phyloP scores from a whole-genome alignment of 2,888 invertebrate genomes.

The Amaurobius ferox region DNA sequence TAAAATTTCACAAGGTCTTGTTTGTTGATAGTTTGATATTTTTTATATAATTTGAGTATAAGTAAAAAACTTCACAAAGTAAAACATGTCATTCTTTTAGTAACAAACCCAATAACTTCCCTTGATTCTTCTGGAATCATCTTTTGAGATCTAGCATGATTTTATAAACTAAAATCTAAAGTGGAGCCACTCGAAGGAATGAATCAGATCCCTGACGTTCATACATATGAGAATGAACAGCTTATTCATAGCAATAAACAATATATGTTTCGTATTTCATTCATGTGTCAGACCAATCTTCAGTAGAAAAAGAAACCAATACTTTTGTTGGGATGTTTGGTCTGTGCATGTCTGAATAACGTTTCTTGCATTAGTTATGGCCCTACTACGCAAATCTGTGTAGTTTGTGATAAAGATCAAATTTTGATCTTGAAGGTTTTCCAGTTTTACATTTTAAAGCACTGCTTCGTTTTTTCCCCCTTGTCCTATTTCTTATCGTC shows the following conservation, averaged over 20 bases:
- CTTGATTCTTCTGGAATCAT: conserved; percentile 41
- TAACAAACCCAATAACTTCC: conserved; percentile 66
- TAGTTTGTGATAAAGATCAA: neutral
- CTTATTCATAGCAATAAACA: neutral
- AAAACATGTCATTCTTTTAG: conserved; percentile 18
- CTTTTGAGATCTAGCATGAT: conserved; percentile 34
- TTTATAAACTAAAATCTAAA: conserved; percentile 16
- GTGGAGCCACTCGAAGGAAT: conserved; percentile 54
- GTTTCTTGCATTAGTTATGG: neutral
- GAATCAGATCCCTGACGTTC: conserved; percentile 60
- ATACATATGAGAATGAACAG: conserved; percentile 1
- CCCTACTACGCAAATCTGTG: neutral
- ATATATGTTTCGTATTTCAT: neutral
- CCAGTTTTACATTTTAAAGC: neutral
- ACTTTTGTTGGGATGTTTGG: neutral
- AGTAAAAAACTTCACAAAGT: conserved; percentile 7
- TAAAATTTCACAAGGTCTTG: too few species aligned
- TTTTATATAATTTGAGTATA: neutral
- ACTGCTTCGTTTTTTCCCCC: neutral
- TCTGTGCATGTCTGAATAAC: neutral
- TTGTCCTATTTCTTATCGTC: neutral
- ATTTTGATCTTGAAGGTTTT: neutral
- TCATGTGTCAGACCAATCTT: neutral
- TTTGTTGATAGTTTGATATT: neutral
- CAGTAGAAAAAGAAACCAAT: neutral